Evolutionary conservation across 2,113 vertebrate species (phyloP), one percentile per base, ranked within the genome.

Genomic region (Channa argus): DNA sequence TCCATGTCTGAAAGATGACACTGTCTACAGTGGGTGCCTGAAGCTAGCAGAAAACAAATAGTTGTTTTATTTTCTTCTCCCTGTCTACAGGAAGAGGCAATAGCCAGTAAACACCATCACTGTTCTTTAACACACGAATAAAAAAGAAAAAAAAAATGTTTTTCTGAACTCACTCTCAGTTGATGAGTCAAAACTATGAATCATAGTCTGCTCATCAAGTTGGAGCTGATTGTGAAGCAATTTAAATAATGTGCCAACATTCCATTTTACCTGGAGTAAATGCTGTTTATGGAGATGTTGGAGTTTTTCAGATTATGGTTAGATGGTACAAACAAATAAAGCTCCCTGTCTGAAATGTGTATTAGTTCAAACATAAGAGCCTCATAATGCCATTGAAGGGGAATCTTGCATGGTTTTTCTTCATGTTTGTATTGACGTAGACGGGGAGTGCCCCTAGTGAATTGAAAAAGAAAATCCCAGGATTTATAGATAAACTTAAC

Each of bases 1-100:
- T 85, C 77, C 70, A 52, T 65, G 88, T 88, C 92, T 93, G 91
- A 92, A 90, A 93, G 79, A 90, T 79, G 82, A 93, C 86, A 90
- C 84, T 58, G 71, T 85, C 83, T 79, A 38, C 63, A n/a, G 14
- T 3, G 46, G 69, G 53, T 60, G 86, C 93, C 89, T 73, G 78
- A 53, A 88, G 90, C 87, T 0, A 88, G 55, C 14, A 61, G 51
- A 91, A 88, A 92, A 91, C 91, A 91, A 89, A 94, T 88, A 84
- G 76, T 72, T 79, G 63, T 83, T 90, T 88, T 82, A 80, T 86
- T 87, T 84, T 83, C 69, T 58, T 77, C 61, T 79, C 69, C 75
- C 65, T 63, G 53, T 83, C 64, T 80, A 6, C 56, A 62, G 72
- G 61, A 82, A 67, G 70, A 45, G 50, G 46, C 46, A 24, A 43